Evolutionary conservation across 2,113 vertebrate species (phyloP).

Genomic region (Corydoras maculifer): DNA sequence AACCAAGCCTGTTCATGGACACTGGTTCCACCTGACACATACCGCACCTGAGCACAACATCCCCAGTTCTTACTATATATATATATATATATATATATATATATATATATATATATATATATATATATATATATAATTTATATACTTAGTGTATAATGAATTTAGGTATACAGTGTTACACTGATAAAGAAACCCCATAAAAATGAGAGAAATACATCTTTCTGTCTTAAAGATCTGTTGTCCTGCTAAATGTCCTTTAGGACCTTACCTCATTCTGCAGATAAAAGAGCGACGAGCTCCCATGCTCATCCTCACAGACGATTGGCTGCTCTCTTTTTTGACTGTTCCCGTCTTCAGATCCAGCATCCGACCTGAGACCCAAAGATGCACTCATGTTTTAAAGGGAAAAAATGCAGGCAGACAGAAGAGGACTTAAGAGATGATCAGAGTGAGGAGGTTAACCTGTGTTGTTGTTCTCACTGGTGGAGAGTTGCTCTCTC

Average conservation of each 20-base stretch:
- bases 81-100: too few relatives aligned
- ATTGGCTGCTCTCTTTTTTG: constrained; percentile 93
- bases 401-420: not conserved
- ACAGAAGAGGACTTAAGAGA: too few relatives aligned
- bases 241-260: too few relatives aligned
- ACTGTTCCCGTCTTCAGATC: constrained; percentile 95
- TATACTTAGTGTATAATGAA: too few relatives aligned
- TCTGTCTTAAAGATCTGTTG: too few relatives aligned
- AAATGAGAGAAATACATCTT: too few relatives aligned
- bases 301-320: constrained; percentile 92
- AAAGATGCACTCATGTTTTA: too few relatives aligned
- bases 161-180: too few relatives aligned
- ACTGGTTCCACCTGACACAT: constrained; percentile 73
- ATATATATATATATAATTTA: too few relatives aligned
- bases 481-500: constrained; percentile 89
- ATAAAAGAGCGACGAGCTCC: constrained; percentile 93
- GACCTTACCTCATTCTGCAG: constrained; percentile 88
- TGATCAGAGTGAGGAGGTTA: not conserved
- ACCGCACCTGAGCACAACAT: constrained; percentile 72
- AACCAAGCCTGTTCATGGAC: constrained; percentile 82
- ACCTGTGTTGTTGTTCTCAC: constrained; percentile 84
- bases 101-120: too few relatives aligned
- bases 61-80: too few relatives aligned
- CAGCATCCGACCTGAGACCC: constrained; percentile 78
- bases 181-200: too few relatives aligned